These are phyloP conservation scores for Drosophila affinis DNA, from an alignment of 2,888 invertebrate species.

Conservation along the genomic window DNA sequence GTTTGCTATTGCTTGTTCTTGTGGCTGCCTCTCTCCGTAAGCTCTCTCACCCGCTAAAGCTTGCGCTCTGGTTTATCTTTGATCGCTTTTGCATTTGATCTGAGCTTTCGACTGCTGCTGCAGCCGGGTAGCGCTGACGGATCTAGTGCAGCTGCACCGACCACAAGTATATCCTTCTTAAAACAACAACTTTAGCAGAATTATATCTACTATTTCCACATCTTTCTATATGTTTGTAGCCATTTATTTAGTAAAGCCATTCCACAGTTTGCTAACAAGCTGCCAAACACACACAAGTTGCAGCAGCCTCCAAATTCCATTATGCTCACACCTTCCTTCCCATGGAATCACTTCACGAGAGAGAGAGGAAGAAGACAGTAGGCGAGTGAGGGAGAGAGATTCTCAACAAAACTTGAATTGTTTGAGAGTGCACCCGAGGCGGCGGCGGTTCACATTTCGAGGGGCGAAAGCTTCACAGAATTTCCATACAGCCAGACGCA, in stretches of 20 bases:
- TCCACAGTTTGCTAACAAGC: constrained; percentile 33
- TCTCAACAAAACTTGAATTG: constrained; percentile 39
- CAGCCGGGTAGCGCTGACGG: too few relatives aligned
- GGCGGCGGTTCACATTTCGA: constrained; percentile 37
- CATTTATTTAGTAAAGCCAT: not conserved
- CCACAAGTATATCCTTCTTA: too few relatives aligned
- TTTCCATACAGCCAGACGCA: constrained; percentile 33
- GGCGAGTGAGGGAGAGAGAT: not conserved
- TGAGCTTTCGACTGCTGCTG: too few relatives aligned
- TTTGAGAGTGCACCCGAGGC: constrained; percentile 39
- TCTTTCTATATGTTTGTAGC: not conserved
- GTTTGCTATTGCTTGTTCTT: too few relatives aligned
- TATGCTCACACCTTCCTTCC: constrained; percentile 41
- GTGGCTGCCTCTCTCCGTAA: too few relatives aligned
- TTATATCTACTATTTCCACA: not conserved
- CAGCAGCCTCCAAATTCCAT: constrained; percentile 40
- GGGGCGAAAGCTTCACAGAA: constrained; percentile 11
- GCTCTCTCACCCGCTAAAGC: too few relatives aligned
- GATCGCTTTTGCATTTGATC: too few relatives aligned
- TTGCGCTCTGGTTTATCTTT: too few relatives aligned
- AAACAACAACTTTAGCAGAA: too few relatives aligned
- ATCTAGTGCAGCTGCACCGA: too few relatives aligned
- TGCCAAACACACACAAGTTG: constrained; percentile 20
- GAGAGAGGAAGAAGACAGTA: not conserved
- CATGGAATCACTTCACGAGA: constrained; percentile 28